Base-by-base conservation (phyloP, 2,113 vertebrate species). In the Pholis gunnellus region DNA sequence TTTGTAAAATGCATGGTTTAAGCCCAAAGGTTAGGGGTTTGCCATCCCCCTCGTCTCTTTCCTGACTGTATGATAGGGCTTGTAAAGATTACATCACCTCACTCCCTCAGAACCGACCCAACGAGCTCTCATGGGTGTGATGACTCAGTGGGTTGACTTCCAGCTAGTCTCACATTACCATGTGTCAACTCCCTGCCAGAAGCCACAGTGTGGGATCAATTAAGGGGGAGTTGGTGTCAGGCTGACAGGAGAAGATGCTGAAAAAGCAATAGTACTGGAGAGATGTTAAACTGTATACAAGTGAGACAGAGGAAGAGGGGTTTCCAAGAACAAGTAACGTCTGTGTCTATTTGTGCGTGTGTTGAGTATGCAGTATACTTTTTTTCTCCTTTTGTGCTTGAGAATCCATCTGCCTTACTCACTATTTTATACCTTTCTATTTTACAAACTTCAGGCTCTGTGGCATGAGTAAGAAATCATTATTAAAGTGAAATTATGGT, bases 91-190 rank as follows among this genome's bases (percentile, higher is more conserved):
- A 88, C 85, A 79, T 91, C 88, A 81, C 56, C 69, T 79, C 70
- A 8, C 81, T 77, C 81, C 65, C 54, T 87, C 80, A 25, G 10
- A 82, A 84, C 79, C 22, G 34, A 78, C 75, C 69, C 78, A 34
- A 56, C 67, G 4, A 72, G 81, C 70, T 75, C 79, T 66, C 57
- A 66, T 59, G 81, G 72, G 79, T 75, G 78, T 22, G 84, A 91
- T 91, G 90, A 94, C 83, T 92, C 90, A 92, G 81, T 88, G 86
- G 75, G 80, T 81, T 60, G 81, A 81, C 79, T 91, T 83, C 89
- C 86, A 92, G 87, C 86, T 63, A 38, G 86, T 91, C 84, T 92
- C 91, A 86, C 87, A 90, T 92, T 93, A 91, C 90, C 83, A 80
- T 78, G 85, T 89, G 85, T 92, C 87, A 79, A 78, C 88, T 85